Evolutionary conservation across 2,113 vertebrate genomes (phyloP), one percentile per base, ranked within the genome.

Genomic region (Megaptera novaeangliae): DNA sequence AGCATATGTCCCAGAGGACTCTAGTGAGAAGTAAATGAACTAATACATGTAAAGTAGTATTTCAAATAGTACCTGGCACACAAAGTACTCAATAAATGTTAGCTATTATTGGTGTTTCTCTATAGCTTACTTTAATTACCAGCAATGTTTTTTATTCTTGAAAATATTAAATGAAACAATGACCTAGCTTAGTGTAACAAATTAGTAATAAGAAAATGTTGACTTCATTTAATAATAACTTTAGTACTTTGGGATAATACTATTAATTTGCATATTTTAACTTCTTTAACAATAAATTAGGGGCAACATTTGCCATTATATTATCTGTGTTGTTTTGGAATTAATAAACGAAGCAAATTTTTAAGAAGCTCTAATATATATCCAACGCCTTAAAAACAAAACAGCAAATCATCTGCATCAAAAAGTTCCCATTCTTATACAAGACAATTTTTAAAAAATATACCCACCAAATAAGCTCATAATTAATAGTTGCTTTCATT

Each of bases 401-500:
- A 69, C 34, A 86, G 84, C 11, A 85, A 84, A 86, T 63, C 9
- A 72, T 55, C 29, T 75, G 20, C 41, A 84, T 72, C 55, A 94
- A 39, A 85, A 64, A 78, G 36, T 44, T 94, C 71, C 49, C 34
- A 94, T 92, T 92, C 46, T 15, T 88, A 64, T 64, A 34, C 20
- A 72, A 71, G 29, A 94, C 14, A 72, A 66, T 34, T 85, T 20
- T 61, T 71, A 55, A 44, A 95, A 93, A 94, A 96, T 61, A 82
- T 20, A 94, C 12, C n/a, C 41, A 21, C 21, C 46, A 86, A 63
- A 63, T 34, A 81, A 78, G 34, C 36, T 72, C 74, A 61, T 61
- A 92, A 71, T 87, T 74, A 95, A 85, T n/a, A 59, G 15, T 39
- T 89, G 78, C 77, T 96, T 96, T 95, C 88, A 88, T 85, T 97